These are phyloP conservation scores for Invenusta paracnida DNA, from an alignment of 2,888 invertebrate genomes.

Conservation along the genomic window DNA sequence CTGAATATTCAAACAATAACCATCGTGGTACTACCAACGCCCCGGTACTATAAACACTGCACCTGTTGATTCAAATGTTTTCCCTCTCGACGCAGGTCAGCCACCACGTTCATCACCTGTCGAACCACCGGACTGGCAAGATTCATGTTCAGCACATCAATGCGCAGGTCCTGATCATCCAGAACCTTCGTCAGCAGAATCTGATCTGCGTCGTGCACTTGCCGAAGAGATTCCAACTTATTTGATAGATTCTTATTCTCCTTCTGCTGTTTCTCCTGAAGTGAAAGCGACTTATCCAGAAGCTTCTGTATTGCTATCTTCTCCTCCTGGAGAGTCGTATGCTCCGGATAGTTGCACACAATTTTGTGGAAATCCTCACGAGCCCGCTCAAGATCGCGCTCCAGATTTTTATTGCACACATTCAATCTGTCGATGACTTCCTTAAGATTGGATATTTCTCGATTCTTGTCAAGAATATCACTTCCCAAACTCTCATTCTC, in stretches of 20 bases:
- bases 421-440: neutral
- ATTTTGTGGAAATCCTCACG: neutral
- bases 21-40: too few species aligned
- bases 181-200: neutral
- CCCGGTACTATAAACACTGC: too few species aligned
- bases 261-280: neutral
- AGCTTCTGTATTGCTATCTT: neutral
- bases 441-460: neutral
- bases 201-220: neutral
- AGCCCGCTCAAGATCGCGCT: neutral
- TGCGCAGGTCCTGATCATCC: neutral
- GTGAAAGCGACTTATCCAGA: neutral
- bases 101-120: neutral
- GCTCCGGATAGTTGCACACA: neutral
- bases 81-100: neutral
- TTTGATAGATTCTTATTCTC: neutral
- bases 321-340: neutral
- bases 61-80: neutral
- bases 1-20: too few species aligned
- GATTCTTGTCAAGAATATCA: neutral
- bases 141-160: neutral
- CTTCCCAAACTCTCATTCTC: neutral
- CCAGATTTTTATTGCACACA: neutral
- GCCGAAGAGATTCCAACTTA: neutral
- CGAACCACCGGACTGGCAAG: conserved; percentile 16